These are phyloP conservation scores for Uloborus diversus DNA, from an alignment of 1,140 invertebrate species.

Conservation along the genomic window DNA sequence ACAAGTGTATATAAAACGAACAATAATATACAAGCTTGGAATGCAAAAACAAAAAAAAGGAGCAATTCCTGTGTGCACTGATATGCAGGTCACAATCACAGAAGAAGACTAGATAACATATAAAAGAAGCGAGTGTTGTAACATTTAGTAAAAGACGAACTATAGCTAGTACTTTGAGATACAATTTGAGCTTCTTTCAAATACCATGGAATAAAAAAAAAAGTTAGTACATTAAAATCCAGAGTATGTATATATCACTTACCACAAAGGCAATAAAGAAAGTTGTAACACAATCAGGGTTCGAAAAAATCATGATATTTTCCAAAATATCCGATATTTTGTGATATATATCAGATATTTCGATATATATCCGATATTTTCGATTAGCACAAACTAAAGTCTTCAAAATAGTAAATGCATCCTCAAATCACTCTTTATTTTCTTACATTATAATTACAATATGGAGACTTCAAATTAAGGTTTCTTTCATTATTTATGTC, in stretches of 20 bases:
- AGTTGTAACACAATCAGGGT: neutral
- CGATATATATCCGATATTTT: no score
- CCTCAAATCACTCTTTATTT: no score
- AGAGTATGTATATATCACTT: neutral
- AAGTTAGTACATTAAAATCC: neutral
- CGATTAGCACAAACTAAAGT: no score
- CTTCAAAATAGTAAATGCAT: no score
- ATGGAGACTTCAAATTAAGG: no score
- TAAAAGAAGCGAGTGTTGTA: neutral
- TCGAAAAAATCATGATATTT: neutral
- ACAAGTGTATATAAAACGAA: no score
- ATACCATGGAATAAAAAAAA: neutral
- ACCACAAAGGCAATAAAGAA: neutral
- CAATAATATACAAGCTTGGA: no score
- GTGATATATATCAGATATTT: neutral
- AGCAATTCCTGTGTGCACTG: no score
- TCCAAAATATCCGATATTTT: neutral
- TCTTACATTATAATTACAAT: no score
- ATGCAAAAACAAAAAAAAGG: no score
- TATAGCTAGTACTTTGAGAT: conserved; percentile 42
- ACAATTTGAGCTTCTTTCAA: conserved; percentile 33
- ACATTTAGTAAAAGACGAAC: conserved; percentile 6
- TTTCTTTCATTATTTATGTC: no score
- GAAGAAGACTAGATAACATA: neutral
- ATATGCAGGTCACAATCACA: no score